Evolutionary conservation across 2,113 vertebrate genomes (phyloP), one percentile per base, ranked within the genome.

Genomic region (Calyptomena viridis): DNA sequence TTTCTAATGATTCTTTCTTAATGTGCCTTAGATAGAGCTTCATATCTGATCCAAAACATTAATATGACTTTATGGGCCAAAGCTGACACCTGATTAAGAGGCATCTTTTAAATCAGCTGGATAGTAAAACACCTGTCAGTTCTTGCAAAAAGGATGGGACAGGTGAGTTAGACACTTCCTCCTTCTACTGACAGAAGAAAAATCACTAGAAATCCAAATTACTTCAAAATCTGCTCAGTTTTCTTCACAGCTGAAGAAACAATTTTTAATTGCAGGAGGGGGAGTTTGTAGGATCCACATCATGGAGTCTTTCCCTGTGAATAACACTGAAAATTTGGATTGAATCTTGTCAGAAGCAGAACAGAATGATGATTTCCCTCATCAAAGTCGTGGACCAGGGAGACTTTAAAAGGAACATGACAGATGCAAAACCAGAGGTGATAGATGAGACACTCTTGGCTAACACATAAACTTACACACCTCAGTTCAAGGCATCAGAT

Each of bases 1-100:
- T 93, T 96, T 27, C 92, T 96, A 96, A 97, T 96, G 92, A 93
- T 90, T 96, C 93, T 97, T 93, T 68, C 93, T 68, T 95, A 97
- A 94, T 86, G 76, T 90, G 87, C 68, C 56, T 95, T 53, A 90
- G 92, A 93, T 77, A 75, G 94, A 96, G 85, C 79, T 72, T 96
- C 87, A 64, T 94, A 94, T 75, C 92, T 90, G 92, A 96, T 94
- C 92, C 94, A 88, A 96, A 97, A 95, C 90, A 94, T 96, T 96
- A 93, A 96, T 96, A 96, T 88, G 92, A 93, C 92, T 97, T 96
- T 96, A 96, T 92, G 88, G 90, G 85, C 64, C 95, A 94, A 95
- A 90, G 86, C 76, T 96, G 95, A 94, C 92, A 97, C 60, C 88
- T 95, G 95, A 95, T 97, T 95, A 96, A 97, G 90, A 89, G 90